Evolutionary conservation across 2,113 vertebrate genomes (phyloP), one percentile per base, ranked within the genome.

Genomic region (Bambusicola thoracicus): DNA sequence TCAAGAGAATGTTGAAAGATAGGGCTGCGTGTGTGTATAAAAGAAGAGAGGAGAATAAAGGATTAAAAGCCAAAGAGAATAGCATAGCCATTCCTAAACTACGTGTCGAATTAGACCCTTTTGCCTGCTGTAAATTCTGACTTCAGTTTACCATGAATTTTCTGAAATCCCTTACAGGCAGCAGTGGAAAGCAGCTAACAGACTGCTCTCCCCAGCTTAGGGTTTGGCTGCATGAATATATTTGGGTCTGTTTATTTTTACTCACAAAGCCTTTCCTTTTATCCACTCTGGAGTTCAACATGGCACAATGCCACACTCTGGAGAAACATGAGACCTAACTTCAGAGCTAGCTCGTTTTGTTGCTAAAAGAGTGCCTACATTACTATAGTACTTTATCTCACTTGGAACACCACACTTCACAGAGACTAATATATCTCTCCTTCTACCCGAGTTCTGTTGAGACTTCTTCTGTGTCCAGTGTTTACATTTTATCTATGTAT

Each of bases 211-310:
- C 72, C 76, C 76, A 46, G 65, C 80, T 94, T 72, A 0, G 21
- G 40, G 63, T 74, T 91, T 93, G 87, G 65, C 85, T 88, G 41
- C 49, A 12, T 88, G 76, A 82, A 70, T 87, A 58, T 49, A 56
- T 94, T 94, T 93, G 61, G 38, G 61, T 91, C 76, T 95, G 87
- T 93, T 92, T 95, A 95, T 96, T 96, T 95, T 94, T 93, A 90
- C 80, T 92, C 61, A 78, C 51, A 88, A 93, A 61, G 76, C 73
- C 82, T 92, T 73, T 95, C 76, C 63, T 91, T 82, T 95, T 95
- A 40, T 82, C 79, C 79, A 81, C 72, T 91, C 34, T 55, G 65
- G 46, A 93, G 90, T 55, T 95, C 73, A 81, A 46, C 56, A 92
- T 95, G 94, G 94, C 90, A 34, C 4, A 6, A 9, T 77, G 85